phyloP scores from a whole-genome alignment of 1,140 invertebrate species.

The Pissodes strobi region DNA sequence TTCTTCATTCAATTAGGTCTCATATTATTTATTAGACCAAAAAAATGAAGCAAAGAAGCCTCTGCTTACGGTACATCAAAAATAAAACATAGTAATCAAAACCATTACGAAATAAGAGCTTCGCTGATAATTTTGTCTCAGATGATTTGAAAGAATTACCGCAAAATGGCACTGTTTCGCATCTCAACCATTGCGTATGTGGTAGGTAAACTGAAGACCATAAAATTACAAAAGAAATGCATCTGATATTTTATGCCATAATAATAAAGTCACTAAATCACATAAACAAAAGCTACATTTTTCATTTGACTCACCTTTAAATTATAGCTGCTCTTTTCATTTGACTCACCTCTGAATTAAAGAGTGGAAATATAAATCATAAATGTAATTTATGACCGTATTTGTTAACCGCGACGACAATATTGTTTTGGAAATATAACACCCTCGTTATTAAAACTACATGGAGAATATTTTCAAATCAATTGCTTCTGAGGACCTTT shows the following conservation, averaged over 20 bases:
- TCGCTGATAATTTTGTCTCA: no score
- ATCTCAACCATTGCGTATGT: no score
- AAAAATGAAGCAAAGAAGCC: no score
- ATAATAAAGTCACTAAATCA: conserved; percentile 5
- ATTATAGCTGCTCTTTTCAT: not conserved
- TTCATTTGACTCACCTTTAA: not conserved
- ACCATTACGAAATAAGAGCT: no score
- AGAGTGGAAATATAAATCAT: conserved; percentile 3
- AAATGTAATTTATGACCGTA: conserved; percentile 6
- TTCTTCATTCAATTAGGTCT: no score
- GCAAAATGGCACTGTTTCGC: no score
- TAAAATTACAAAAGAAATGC: not conserved
- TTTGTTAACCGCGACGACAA: conserved; percentile 5
- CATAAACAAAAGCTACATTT: not conserved
- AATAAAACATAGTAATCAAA: no score
- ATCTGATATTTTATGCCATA: not conserved
- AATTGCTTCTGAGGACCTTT: conserved; percentile 25
- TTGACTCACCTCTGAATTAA: not conserved
- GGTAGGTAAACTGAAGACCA: no score
- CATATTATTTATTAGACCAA: no score
- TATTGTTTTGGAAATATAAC: conserved; percentile 20
- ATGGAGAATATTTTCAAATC: conserved; percentile 20
- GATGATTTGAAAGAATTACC: no score
- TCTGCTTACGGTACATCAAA: no score
- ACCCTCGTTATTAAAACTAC: conserved; percentile 24